phyloP scores from a whole-genome alignment of 2,888 invertebrate genomes.

The Choreutis nemorana region DNA sequence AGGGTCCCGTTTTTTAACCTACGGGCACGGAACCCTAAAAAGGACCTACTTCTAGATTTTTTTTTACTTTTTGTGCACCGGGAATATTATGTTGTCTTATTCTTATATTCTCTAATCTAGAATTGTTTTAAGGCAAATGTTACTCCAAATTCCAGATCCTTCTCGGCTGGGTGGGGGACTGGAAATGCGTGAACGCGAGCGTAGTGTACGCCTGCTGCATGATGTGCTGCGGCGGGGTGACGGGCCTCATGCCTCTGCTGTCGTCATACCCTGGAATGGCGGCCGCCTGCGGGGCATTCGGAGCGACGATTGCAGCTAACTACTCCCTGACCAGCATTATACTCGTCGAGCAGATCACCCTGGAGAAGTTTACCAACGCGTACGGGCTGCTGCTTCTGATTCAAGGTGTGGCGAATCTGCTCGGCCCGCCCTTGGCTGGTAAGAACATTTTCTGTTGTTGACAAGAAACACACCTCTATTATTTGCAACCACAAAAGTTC shows the following conservation, averaged over 20 bases:
- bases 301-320: slow-evolving; percentile 90
- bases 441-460: slow-evolving; percentile 17
- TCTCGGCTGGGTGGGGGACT: slow-evolving; percentile 89
- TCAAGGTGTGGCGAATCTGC: slow-evolving; percentile 88
- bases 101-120: no score
- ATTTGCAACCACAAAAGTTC: no score
- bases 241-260: slow-evolving; percentile 72
- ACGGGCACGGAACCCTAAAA: no score
- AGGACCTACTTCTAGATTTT: no score
- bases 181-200: slow-evolving; percentile 77
- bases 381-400: slow-evolving; percentile 88
- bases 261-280: slow-evolving; percentile 65
- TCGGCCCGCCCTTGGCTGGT: slow-evolving; percentile 93
- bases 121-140: no score
- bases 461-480: no score
- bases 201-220: slow-evolving; percentile 85
- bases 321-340: slow-evolving; percentile 92
- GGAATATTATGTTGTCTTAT: no score
- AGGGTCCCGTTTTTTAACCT: no score
- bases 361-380: slow-evolving; percentile 90
- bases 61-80: no score
- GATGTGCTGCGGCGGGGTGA: slow-evolving; percentile 73
- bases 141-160: slow-evolving; percentile 78
- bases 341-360: slow-evolving; percentile 86
- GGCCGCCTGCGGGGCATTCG: slow-evolving; percentile 79